phyloP scores from a whole-genome alignment of 2,113 vertebrate genomes.

The Forbesichthys papilliferus region DNA sequence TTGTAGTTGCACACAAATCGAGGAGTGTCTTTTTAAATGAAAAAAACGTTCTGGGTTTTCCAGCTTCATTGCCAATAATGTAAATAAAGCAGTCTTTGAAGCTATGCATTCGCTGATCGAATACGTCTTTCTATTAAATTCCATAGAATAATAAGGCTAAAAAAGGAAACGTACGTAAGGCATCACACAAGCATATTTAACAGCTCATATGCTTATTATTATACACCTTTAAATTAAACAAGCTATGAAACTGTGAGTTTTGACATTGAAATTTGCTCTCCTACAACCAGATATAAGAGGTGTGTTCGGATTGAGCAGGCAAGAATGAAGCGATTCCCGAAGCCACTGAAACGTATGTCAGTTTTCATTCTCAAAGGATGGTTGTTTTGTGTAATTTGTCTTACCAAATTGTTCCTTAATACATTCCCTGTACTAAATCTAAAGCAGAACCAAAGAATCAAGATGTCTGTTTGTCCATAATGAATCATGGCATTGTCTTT shows the following conservation, averaged over 20 bases:
- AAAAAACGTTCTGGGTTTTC: too few relatives aligned
- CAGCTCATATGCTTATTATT: neutral
- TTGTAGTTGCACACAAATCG: too few relatives aligned
- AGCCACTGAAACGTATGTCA: slow-evolving; percentile 79
- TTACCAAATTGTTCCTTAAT: neutral
- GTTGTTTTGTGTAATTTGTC: neutral
- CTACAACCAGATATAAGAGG: slow-evolving; percentile 77
- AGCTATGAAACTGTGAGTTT: neutral
- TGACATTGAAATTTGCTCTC: slow-evolving; percentile 35
- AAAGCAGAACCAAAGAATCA: neutral
- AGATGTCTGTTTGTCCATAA: neutral
- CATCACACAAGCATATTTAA: too few relatives aligned
- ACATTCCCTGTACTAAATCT: too few relatives aligned
- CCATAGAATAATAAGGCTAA: slow-evolving; percentile 21
- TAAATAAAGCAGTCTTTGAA: slow-evolving; percentile 1
- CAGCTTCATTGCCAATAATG: neutral
- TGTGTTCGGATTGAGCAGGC: slow-evolving; percentile 84
- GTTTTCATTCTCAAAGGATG: neutral
- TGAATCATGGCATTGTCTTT: slow-evolving; percentile 24
- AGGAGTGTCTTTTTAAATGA: too few relatives aligned
- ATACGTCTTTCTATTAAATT: slow-evolving; percentile 20
- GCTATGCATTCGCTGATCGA: too few relatives aligned
- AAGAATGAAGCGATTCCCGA: slow-evolving; percentile 72
- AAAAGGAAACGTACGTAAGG: too few relatives aligned
- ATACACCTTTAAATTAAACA: slow-evolving; percentile 18